phyloP scores from a whole-genome alignment of 2,797 vertebrate species.

The Lepidocolaptes lacrymiger region DNA sequence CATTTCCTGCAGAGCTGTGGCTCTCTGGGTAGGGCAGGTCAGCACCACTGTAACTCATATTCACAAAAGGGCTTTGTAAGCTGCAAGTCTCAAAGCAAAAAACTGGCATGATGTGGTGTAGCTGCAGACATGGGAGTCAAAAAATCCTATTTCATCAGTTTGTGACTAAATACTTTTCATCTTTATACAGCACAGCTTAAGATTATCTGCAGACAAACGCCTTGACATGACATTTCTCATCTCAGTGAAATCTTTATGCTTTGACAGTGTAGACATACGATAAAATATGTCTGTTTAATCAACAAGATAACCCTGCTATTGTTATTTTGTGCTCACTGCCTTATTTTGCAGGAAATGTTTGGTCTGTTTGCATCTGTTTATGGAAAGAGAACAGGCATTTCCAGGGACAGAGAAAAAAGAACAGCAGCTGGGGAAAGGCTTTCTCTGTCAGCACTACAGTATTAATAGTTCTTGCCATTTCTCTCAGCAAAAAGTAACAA shows the following conservation, averaged over 20 bases:
- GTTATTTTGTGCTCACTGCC: background rate
- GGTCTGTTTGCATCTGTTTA: background rate
- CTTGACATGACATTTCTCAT: background rate
- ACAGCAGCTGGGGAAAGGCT: slow-evolving; percentile 18
- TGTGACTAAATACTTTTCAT: background rate
- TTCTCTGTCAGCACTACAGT: slow-evolving; percentile 26
- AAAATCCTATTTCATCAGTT: background rate
- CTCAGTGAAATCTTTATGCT: background rate
- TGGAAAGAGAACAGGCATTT: slow-evolving; percentile 27
- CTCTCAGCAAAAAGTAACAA: slow-evolving; percentile 41
- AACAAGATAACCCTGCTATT: background rate
- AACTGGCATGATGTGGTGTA: background rate
- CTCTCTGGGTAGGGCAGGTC: background rate
- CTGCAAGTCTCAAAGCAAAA: background rate
- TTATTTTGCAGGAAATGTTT: slow-evolving; percentile 19
- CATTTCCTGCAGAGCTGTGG: background rate
- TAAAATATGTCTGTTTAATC: background rate
- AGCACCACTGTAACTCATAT: background rate
- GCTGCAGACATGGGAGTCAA: background rate
- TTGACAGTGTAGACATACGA: background rate
- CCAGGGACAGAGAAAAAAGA: background rate
- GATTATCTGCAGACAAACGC: background rate
- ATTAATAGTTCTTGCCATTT: slow-evolving; percentile 24
- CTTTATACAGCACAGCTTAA: background rate
- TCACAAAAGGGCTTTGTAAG: background rate